Conservation (phyloP, 2,888 invertebrate genomes). For the Lepidocyrtinus sp. region DNA sequence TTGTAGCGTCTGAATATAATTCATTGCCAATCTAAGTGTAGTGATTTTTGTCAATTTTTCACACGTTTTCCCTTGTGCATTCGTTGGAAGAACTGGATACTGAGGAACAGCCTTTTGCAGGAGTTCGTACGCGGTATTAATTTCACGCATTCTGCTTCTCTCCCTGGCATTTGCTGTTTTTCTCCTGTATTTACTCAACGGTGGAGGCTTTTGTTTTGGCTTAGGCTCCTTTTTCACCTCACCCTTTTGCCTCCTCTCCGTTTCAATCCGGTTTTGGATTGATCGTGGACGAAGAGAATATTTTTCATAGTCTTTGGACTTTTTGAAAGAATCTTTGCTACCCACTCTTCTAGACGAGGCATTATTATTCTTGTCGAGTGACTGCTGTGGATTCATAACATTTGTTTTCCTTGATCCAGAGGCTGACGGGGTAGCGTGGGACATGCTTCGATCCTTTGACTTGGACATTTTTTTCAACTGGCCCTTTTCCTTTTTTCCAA, state of each 20-base stretch:
- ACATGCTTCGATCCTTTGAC: constrained; percentile 36
- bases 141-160: constrained; percentile 89
- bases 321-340: constrained; percentile 30
- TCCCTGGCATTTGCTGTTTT: constrained; percentile 93
- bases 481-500: neutral
- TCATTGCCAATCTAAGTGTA: constrained; percentile 88
- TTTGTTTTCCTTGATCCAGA: constrained; percentile 18
- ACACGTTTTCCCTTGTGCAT: constrained; percentile 72
- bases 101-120: constrained; percentile 83
- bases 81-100: constrained; percentile 70
- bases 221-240: constrained; percentile 72
- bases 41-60: constrained; percentile 93
- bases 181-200: constrained; percentile 89
- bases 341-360: constrained; percentile 21
- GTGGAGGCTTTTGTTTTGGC: constrained; percentile 75
- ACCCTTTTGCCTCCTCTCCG: constrained; percentile 72
- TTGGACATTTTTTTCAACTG: constrained; percentile 38
- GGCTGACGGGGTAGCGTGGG: constrained; percentile 32
- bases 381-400: neutral
- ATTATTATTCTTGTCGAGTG: constrained; percentile 59
- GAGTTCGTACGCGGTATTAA: constrained; percentile 90
- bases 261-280: constrained; percentile 76
- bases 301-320: constrained; percentile 74
- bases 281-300: constrained; percentile 81
- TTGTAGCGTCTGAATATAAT: constrained; percentile 86